A percentile compares a stretch with the other conserved stretches of the same genome.
Conservation (phyloP, 2,797 vertebrate genomes). For the Hozukius guyotensis region DNA sequence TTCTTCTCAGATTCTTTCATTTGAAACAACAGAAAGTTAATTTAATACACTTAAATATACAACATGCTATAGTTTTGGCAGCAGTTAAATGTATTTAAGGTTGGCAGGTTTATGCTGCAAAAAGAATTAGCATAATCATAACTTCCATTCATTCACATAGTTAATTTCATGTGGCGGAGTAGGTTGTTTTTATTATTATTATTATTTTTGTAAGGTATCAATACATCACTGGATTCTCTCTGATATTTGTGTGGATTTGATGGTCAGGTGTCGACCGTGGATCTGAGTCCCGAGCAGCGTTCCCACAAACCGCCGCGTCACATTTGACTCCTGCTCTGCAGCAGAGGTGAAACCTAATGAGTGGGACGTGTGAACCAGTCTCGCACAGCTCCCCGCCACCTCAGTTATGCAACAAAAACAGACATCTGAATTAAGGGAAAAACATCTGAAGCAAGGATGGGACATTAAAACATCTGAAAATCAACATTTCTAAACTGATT, state of each 20-base stretch:
- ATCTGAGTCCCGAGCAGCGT: conserved; percentile 48
- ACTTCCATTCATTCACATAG: background rate
- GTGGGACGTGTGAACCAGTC: conserved; percentile 54
- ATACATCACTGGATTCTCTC: background rate
- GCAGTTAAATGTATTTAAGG: background rate
- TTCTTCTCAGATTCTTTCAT: too few species aligned
- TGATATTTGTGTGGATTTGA: background rate
- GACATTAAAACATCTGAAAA: background rate
- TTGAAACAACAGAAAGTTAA: too few species aligned
- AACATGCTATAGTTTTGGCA: background rate
- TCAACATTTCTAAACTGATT: background rate
- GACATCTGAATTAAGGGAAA: background rate
- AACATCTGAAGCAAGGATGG: background rate
- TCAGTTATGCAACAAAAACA: conserved; percentile 45
- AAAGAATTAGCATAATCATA: too few species aligned
- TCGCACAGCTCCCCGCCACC: conserved; percentile 15
- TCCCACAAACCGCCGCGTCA: conserved; percentile 82
- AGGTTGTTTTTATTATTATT: background rate
- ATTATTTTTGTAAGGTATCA: background rate
- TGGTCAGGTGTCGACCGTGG: conserved; percentile 43
- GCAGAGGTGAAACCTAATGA: conserved; percentile 45
- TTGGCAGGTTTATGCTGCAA: too few species aligned
- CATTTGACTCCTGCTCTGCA: conserved; percentile 76
- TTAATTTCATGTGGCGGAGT: background rate
- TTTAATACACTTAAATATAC: too few species aligned